A percentile compares a stretch with the other conserved stretches of the same genome.
Evolutionary conservation across 1,140 invertebrate species (phyloP).

Genomic region (Drosophila truncata): DNA sequence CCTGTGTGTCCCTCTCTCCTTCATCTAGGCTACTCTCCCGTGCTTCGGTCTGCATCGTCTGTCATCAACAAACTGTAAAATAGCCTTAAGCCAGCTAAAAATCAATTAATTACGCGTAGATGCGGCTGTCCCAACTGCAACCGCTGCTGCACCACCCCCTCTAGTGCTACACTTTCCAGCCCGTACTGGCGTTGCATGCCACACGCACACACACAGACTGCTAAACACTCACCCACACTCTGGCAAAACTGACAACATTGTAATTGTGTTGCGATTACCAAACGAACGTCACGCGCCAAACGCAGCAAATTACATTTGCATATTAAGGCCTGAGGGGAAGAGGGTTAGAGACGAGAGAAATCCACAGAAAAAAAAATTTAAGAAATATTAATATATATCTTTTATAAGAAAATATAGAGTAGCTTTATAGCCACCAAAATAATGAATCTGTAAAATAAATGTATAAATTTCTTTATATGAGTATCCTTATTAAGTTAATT

Average conservation of each 20-base stretch:
- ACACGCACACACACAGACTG: slow-evolving; percentile 24
- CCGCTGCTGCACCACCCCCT: slow-evolving; percentile 10
- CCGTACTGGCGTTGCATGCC: slow-evolving; percentile 33
- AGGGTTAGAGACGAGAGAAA: not conserved
- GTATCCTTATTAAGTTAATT: not conserved
- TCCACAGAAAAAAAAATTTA: not conserved
- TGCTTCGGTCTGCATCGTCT: slow-evolving; percentile 78
- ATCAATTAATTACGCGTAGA: slow-evolving; percentile 85
- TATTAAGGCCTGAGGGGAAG: slow-evolving; percentile 66
- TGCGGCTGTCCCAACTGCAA: slow-evolving; percentile 54
- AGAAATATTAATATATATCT: not conserved
- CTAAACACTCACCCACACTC: slow-evolving; percentile 11
- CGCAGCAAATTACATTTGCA: slow-evolving; percentile 83
- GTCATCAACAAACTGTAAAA: slow-evolving; percentile 85
- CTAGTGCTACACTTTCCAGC: not conserved
- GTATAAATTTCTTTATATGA: no score
- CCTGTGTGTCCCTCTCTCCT: not conserved
- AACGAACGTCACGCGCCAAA: slow-evolving; percentile 81
- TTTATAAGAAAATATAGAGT: no score
- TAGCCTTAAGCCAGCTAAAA: slow-evolving; percentile 85
- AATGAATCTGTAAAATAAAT: no score
- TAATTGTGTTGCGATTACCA: slow-evolving; percentile 83
- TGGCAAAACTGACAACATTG: slow-evolving; percentile 68
- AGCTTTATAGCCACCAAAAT: no score
- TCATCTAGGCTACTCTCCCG: slow-evolving; percentile 20